Percentiles rank a stretch among this genome's conserved stretches.
These are phyloP conservation scores for Sinhomidia bicolor DNA, from an alignment of 2,888 invertebrate species.

Conservation along the genomic window DNA sequence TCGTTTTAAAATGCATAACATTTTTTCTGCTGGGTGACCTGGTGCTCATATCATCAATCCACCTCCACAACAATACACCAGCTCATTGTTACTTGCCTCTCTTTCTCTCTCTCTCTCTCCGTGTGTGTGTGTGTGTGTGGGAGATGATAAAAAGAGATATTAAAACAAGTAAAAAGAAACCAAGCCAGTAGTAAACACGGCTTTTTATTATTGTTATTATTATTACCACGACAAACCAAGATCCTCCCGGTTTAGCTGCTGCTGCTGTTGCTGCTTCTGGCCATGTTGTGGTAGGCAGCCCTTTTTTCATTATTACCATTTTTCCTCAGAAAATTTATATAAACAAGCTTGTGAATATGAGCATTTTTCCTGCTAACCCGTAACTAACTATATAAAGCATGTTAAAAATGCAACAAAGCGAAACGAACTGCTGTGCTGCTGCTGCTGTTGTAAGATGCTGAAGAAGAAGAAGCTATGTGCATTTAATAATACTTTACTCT, in stretches of 20 bases:
- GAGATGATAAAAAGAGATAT: background rate
- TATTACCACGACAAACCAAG: background rate
- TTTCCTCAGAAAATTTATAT: background rate
- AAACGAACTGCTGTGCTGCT: slow-evolving; percentile 11
- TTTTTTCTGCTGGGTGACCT: background rate
- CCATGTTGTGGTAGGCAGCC: background rate
- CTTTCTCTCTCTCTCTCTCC: background rate
- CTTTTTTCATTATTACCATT: background rate
- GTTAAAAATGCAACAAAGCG: slow-evolving; percentile 57
- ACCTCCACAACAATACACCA: background rate
- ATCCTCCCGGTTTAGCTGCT: background rate
- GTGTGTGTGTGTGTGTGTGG: background rate
- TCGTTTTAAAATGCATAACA: background rate
- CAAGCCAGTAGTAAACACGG: background rate
- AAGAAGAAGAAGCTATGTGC: background rate
- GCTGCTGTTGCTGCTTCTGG: background rate
- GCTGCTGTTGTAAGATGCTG: too few species aligned
- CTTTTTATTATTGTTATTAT: background rate
- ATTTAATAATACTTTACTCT: too few species aligned
- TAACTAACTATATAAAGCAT: too few species aligned
- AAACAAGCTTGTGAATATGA: slow-evolving; percentile 52
- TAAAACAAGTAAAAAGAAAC: slow-evolving; percentile 1
- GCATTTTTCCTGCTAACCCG: slow-evolving; percentile 15
- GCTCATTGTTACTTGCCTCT: background rate
- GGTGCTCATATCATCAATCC: background rate